Evolutionary conservation across 2,113 vertebrate genomes (phyloP).

Genomic region (Pedionomus torquatus): DNA sequence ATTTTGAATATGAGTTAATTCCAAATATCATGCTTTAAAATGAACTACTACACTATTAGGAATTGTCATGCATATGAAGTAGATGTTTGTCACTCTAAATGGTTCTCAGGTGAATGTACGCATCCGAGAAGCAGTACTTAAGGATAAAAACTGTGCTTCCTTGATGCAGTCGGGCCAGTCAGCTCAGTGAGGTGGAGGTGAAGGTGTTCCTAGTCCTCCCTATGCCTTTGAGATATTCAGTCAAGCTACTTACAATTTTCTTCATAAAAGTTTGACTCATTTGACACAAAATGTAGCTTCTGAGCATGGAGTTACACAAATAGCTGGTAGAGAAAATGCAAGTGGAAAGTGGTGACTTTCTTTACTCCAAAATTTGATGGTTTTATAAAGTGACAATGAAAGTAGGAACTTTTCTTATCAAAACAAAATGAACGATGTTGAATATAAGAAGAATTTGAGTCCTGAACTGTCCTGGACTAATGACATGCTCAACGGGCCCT

Average conservation of each 20-base stretch:
- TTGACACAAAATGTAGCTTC: background rate
- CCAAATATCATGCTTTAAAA: background rate
- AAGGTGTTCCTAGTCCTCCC: background rate
- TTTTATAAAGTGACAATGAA: background rate
- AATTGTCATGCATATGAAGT: background rate
- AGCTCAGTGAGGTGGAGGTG: background rate
- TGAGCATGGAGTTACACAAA: accelerated
- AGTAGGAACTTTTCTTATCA: background rate
- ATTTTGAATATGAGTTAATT: background rate
- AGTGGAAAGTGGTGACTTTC: background rate
- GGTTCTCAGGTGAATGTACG: background rate
- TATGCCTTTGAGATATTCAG: background rate
- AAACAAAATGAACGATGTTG: background rate
- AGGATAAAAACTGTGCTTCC: background rate
- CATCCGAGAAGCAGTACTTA: background rate
- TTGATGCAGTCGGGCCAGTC: background rate
- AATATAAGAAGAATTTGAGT: background rate
- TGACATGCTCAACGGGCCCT: background rate
- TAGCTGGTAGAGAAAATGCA: background rate
- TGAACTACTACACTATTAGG: background rate
- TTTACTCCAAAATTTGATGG: background rate
- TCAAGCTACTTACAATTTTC: background rate
- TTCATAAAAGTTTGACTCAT: background rate
- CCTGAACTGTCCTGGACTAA: background rate
- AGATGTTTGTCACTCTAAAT: background rate